Conservation (phyloP, 2,797 vertebrate genomes). For the Columba guinea region DNA sequence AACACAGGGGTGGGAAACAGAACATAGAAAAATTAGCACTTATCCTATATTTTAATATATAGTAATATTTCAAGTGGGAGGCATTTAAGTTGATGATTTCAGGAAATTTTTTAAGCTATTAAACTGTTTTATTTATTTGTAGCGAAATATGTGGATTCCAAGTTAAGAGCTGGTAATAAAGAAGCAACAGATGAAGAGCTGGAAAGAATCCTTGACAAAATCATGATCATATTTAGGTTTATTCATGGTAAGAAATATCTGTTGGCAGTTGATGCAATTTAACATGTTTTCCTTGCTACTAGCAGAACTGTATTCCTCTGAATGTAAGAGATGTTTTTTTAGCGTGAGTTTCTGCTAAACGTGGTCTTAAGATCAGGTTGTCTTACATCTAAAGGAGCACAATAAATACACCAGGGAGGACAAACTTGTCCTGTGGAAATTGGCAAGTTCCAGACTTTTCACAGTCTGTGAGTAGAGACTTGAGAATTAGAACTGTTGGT, state of each 20-base stretch:
- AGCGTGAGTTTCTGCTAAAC: neutral
- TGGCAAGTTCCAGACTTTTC: neutral
- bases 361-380: neutral
- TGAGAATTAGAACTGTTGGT: neutral
- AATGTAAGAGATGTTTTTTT: neutral
- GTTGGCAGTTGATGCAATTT: neutral
- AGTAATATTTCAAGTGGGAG: neutral
- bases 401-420: neutral
- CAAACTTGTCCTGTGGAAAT: neutral
- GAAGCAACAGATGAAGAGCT: slow-evolving; percentile 85
- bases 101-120: neutral
- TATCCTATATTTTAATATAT: neutral
- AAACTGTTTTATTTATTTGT: slow-evolving; percentile 36
- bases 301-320: neutral
- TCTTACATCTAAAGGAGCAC: neutral
- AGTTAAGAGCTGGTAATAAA: slow-evolving; percentile 83
- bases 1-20: neutral
- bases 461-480: neutral
- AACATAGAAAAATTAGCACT: neutral
- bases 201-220: slow-evolving; percentile 85
- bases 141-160: slow-evolving; percentile 85
- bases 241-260: slow-evolving; percentile 79
- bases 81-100: neutral
- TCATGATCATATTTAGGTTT: slow-evolving; percentile 86
- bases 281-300: neutral